phyloP scores from a whole-genome alignment of 2,797 vertebrate species.

The Tadarida brasiliensis region DNA sequence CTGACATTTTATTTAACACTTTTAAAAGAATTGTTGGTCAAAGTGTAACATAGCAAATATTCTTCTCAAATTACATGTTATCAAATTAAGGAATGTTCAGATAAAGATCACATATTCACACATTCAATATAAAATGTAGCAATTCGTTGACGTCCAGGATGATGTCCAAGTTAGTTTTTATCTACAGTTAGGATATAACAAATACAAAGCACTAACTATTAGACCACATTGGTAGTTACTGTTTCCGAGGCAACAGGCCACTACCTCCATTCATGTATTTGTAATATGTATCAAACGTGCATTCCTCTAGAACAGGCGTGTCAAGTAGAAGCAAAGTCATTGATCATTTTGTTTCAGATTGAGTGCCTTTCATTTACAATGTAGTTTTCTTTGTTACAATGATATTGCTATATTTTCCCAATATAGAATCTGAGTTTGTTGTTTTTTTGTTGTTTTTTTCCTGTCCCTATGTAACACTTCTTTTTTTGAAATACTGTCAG shows the following conservation, averaged over 20 bases:
- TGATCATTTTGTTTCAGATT: conserved; percentile 8
- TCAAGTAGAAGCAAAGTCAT: neutral
- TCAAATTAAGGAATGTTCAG: neutral
- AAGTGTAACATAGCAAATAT: conserved; percentile 28
- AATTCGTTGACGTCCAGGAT: neutral
- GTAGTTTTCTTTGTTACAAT: neutral
- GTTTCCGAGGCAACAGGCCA: neutral
- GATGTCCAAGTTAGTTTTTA: neutral
- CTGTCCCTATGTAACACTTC: neutral
- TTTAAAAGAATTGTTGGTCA: conserved; percentile 28
- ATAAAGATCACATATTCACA: neutral
- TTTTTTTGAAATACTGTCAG: neutral
- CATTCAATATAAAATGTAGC: neutral
- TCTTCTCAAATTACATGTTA: conserved; percentile 21
- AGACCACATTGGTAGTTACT: neutral
- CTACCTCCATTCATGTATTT: neutral
- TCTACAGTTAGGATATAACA: neutral
- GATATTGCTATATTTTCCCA: neutral
- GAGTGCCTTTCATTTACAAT: neutral
- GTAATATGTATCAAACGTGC: neutral
- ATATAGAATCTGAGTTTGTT: neutral
- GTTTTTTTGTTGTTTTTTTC: too few species aligned
- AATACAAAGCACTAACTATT: neutral
- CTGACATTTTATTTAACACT: neutral
- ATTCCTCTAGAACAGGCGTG: neutral